Evolutionary conservation across 2,888 invertebrate species (phyloP).

Genomic region (Diogma glabrata): DNA sequence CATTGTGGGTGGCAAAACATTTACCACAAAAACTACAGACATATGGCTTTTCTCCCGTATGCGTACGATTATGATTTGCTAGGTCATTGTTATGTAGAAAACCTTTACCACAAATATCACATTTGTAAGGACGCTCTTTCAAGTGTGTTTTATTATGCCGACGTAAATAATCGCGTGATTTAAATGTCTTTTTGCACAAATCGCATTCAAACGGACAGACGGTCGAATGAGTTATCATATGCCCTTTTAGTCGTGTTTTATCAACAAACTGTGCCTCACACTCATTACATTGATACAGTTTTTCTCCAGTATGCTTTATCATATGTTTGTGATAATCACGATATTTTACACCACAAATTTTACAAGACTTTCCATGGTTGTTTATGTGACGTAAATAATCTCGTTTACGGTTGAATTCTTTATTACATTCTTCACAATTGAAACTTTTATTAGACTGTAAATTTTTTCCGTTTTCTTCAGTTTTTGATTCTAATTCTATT

Average conservation of each 20-base stretch:
- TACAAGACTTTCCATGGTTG: neutral
- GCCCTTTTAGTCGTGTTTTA: neutral
- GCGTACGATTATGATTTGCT: neutral
- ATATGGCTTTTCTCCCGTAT: slow-evolving; percentile 5
- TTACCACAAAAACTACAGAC: slow-evolving; percentile 4
- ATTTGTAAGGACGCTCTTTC: neutral
- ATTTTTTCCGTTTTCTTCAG: no score
- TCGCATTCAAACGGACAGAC: neutral
- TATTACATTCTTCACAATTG: neutral
- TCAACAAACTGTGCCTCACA: neutral
- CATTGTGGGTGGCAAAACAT: neutral
- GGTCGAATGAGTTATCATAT: neutral
- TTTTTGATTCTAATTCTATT: neutral
- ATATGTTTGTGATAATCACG: slow-evolving; percentile 7
- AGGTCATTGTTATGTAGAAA: neutral
- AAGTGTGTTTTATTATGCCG: neutral
- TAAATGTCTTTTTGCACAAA: neutral
- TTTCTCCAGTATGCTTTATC: slow-evolving; percentile 4
- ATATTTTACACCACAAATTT: slow-evolving; percentile 5
- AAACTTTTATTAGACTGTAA: neutral
- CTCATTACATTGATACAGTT: neutral
- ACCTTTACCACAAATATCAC: slow-evolving; percentile 4
- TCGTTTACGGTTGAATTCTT: slow-evolving; percentile 1
- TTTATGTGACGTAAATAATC: neutral
- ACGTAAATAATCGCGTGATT: neutral